These are phyloP conservation scores for Bellardia pandia DNA, from an alignment of 2,888 invertebrate species.

Conservation along the genomic window DNA sequence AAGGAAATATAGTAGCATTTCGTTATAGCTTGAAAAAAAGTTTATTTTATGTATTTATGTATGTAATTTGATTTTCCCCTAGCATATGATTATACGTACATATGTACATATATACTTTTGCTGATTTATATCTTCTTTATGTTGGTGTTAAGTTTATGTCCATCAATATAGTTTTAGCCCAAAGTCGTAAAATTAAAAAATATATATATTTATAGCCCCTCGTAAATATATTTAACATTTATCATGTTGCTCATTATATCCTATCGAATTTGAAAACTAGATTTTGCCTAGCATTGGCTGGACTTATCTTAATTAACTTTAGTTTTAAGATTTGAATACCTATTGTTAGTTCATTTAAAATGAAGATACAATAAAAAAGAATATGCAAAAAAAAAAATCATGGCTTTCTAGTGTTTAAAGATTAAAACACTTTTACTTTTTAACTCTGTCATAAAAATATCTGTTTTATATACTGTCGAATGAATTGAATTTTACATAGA, in stretches of 20 bases:
- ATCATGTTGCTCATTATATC: too few relatives aligned
- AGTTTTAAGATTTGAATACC: too few relatives aligned
- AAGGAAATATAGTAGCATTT: background rate
- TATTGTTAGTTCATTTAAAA: too few relatives aligned
- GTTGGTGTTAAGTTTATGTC: background rate
- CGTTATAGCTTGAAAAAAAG: background rate
- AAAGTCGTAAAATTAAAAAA: too few relatives aligned
- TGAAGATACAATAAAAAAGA: too few relatives aligned
- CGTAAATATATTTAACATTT: background rate
- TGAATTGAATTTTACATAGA: background rate
- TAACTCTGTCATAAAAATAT: background rate
- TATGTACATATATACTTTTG: too few relatives aligned
- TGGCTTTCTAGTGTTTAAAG: background rate
- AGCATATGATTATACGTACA: background rate
- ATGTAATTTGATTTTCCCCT: background rate
- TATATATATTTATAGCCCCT: too few relatives aligned
- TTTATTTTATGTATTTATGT: background rate
- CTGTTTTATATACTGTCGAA: background rate
- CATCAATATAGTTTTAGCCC: background rate
- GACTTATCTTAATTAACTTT: too few relatives aligned
- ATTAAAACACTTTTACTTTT: background rate
- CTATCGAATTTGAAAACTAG: too few relatives aligned
- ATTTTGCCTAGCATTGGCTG: too few relatives aligned
- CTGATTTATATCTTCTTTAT: background rate
- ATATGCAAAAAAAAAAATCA: too few relatives aligned